Conservation (phyloP, 1,140 invertebrate genomes). For the Drosophila prosaltans region DNA sequence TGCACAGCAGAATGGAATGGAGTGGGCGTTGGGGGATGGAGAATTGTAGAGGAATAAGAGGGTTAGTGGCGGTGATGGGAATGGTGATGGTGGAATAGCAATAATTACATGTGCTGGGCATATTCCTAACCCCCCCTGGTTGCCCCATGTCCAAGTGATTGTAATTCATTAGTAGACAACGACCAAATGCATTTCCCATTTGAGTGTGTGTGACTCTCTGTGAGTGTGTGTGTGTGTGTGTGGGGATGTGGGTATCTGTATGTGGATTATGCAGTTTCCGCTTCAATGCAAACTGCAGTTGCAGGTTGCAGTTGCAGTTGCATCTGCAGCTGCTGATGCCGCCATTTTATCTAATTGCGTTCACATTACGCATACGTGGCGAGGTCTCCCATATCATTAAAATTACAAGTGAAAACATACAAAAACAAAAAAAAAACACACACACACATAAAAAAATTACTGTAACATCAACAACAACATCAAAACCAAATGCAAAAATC, state of each 20-base stretch:
- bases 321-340: slow-evolving; percentile 53
- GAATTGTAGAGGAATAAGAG: too few species aligned
- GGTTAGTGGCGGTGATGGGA: too few species aligned
- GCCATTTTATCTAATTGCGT: slow-evolving; percentile 78
- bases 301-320: slow-evolving; percentile 27
- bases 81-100: slow-evolving; percentile 36
- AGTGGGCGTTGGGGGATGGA: too few species aligned
- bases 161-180: slow-evolving; percentile 80
- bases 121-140: neutral
- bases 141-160: slow-evolving; percentile 57
- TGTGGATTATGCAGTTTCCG: slow-evolving; percentile 78
- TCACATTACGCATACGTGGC: slow-evolving; percentile 69
- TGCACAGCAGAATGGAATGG: too few species aligned
- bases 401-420: slow-evolving; percentile 50
- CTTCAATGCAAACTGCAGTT: slow-evolving; percentile 70
- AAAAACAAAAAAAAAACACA: slow-evolving; percentile 27
- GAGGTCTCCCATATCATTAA: slow-evolving; percentile 70
- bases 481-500: neutral
- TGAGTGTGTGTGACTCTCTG: slow-evolving; percentile 19
- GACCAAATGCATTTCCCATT: slow-evolving; percentile 75
- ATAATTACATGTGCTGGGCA: slow-evolving; percentile 71
- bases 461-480: neutral
- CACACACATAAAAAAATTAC: too few species aligned
- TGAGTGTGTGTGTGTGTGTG: slow-evolving; percentile 15
- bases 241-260: slow-evolving; percentile 30